Evolutionary conservation across 2,888 invertebrate genomes (phyloP).

Genomic region (Hetaerina titia): DNA sequence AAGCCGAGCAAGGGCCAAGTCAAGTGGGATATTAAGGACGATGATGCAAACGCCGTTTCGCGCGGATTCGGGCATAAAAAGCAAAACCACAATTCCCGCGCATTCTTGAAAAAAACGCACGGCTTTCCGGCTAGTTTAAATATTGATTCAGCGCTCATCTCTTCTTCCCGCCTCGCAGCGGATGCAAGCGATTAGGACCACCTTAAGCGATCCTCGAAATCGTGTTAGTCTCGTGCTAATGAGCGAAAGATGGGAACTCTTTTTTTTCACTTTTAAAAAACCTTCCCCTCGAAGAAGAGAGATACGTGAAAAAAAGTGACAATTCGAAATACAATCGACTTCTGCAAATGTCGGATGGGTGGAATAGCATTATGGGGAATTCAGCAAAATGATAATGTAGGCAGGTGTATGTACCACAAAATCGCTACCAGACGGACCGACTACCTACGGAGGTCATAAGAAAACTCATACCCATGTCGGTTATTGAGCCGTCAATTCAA

Average conservation of each 20-base stretch:
- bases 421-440: no score
- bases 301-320: not conserved
- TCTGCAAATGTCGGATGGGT: not conserved
- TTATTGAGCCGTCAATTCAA: no score
- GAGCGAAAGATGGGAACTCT: not conserved
- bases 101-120: not conserved
- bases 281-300: not conserved
- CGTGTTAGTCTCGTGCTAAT: not conserved
- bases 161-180: not conserved
- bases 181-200: not conserved
- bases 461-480: no score
- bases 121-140: not conserved
- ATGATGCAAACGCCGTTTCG: constrained; percentile 25
- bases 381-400: no score
- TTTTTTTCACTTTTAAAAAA: not conserved
- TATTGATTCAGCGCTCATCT: not conserved
- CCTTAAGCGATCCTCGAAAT: not conserved
- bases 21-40: constrained; percentile 57
- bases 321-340: not conserved
- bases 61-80: not conserved
- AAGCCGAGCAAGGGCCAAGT: constrained; percentile 39
- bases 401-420: no score
- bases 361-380: no score
- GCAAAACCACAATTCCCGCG: not conserved
- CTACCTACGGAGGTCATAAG: no score